A percentile compares a stretch with the other conserved stretches of the same genome.
phyloP scores from a whole-genome alignment of 2,113 vertebrate species.

The Colius striatus region DNA sequence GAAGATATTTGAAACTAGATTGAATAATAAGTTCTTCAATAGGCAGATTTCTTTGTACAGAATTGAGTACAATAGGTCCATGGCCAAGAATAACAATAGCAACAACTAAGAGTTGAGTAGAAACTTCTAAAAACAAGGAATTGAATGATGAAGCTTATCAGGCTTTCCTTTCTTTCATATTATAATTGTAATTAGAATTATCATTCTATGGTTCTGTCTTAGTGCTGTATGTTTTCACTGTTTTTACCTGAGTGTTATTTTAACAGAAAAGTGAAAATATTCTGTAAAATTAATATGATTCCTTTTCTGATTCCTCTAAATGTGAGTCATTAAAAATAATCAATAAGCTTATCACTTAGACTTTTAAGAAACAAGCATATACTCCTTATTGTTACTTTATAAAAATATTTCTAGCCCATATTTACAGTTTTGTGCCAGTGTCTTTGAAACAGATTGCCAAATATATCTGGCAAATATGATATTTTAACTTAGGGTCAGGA shows the following conservation, averaged over 20 bases:
- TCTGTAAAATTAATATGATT: background rate
- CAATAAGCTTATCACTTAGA: background rate
- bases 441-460: background rate
- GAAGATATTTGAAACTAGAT: background rate
- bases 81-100: background rate
- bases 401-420: background rate
- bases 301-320: background rate
- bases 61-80: background rate
- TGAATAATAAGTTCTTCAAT: background rate
- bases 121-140: background rate
- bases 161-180: background rate
- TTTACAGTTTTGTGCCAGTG: background rate
- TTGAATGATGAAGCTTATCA: background rate
- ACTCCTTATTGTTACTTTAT: background rate
- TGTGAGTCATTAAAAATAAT: background rate
- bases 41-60: background rate
- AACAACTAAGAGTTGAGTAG: background rate
- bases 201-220: background rate
- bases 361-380: background rate
- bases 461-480: background rate
- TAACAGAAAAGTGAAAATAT: background rate
- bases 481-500: background rate
- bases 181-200: no score
- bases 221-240: background rate
- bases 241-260: background rate